Conservation (phyloP, 2,888 invertebrate genomes). For the Cephalotes varians region DNA sequence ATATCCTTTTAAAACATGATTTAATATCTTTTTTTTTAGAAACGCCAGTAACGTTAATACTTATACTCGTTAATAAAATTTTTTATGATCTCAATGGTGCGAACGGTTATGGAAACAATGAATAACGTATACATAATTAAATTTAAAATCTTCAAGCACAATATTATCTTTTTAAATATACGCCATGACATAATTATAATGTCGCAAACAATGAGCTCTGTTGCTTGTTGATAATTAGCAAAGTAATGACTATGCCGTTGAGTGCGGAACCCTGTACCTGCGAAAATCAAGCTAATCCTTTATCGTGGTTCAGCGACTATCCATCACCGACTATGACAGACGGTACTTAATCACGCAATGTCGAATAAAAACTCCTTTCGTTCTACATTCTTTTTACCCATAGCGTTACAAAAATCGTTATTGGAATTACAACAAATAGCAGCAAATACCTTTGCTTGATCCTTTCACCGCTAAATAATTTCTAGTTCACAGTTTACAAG, state of each 20-base stretch:
- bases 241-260: conserved; percentile 62
- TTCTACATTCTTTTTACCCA: conserved; percentile 20
- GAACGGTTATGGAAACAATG: conserved; percentile 5
- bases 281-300: conserved; percentile 62
- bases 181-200: conserved; percentile 31
- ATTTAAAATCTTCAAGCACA: not conserved
- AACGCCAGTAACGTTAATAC: not conserved
- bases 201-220: conserved; percentile 44
- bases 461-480: not conserved
- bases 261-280: conserved; percentile 69
- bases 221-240: conserved; percentile 47
- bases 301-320: conserved; percentile 56
- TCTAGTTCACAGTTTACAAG: not conserved
- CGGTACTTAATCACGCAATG: conserved; percentile 61
- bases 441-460: not conserved
- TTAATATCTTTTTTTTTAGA: not conserved
- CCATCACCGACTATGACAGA: conserved; percentile 62
- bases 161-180: conserved; percentile 24
- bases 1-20: not conserved
- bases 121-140: not conserved
- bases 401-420: conserved; percentile 30
- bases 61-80: too few species aligned
- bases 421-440: not conserved
- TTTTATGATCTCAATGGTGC: not conserved
- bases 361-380: conserved; percentile 59